Base-by-base conservation (phyloP, 2,888 invertebrate species). In the Pycnomerus fuliginosus region DNA sequence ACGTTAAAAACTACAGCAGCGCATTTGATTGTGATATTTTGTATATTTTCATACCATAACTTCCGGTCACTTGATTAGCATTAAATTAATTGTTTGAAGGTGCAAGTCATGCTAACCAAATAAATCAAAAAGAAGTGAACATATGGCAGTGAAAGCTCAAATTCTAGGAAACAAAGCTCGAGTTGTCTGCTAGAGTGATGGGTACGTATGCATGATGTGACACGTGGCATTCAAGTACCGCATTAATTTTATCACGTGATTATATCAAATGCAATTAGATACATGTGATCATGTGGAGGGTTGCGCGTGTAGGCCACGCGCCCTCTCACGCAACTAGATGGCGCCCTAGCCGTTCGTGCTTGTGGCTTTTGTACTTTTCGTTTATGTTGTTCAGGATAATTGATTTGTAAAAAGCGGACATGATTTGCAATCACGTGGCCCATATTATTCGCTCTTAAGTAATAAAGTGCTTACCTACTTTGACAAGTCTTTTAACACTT, bases 241-340 rank as follows among this genome's bases (percentile, higher is more conserved):
- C 69, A 68, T 68, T 68, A 69, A 69, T 68, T 69, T 65, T 64
- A 69, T 69, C 68, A 68, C 63, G 60, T 65, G 68, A 68, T 69
- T 66, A 67, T 62, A 60, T 58, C 58, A 55, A 56, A 62, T 63
- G 61, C 67, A 68, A 69, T 69, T 68, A 68, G 67, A 67, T 60
- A 62, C 64, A 60, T 58, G 61, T 62, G 60, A 58, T 55, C 56
- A 55, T 60, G 53, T 53, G 54, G 55, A 49, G 52, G 52, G 48
- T 32, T 51, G 47, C 64, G 54, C 62, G 64, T 62, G 63, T 25
- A 8, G 25, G 7, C 5, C 25, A 25, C 25, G 25, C 8, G 7
- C 25, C 4, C 44, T 44, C 48, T 38, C 56, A 58, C 56, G 56
- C 53, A 51, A 51, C 35, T 34, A 33, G 28, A 50, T 40, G 33